Percentiles rank a stretch among this genome's conserved stretches.
Conservation (phyloP, 2,888 invertebrate species). For the Rotaria macrura region DNA sequence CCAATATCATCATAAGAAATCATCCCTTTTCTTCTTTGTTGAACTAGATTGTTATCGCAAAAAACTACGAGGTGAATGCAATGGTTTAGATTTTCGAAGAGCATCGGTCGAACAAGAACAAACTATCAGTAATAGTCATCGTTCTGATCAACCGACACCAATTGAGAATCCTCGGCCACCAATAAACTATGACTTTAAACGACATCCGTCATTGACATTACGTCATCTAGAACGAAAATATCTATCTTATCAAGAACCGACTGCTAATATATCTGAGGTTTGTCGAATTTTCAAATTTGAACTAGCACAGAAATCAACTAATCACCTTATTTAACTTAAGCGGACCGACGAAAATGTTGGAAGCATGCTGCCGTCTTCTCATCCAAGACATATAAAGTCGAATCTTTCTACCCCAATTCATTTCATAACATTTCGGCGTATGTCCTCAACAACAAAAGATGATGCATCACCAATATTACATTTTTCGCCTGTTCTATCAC, state of each 20-base stretch:
- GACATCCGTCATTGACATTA: neutral
- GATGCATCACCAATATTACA: neutral
- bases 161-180: neutral
- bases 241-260: neutral
- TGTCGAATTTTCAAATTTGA: neutral
- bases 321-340: too few species aligned
- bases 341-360: too few species aligned
- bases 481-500: neutral
- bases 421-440: neutral
- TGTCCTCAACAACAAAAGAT: neutral
- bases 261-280: neutral
- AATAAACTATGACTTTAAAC: neutral
- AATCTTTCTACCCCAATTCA: neutral
- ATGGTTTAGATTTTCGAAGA: neutral
- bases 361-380: neutral
- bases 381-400: neutral
- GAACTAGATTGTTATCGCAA: neutral
- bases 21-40: neutral
- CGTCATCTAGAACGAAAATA: neutral
- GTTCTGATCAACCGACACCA: neutral
- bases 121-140: neutral
- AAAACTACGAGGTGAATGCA: constrained; percentile 12
- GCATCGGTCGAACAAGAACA: neutral
- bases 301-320: too few species aligned
- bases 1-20: neutral